Base-by-base conservation (phyloP, 2,888 invertebrate genomes). In the Hypena proboscidalis region DNA sequence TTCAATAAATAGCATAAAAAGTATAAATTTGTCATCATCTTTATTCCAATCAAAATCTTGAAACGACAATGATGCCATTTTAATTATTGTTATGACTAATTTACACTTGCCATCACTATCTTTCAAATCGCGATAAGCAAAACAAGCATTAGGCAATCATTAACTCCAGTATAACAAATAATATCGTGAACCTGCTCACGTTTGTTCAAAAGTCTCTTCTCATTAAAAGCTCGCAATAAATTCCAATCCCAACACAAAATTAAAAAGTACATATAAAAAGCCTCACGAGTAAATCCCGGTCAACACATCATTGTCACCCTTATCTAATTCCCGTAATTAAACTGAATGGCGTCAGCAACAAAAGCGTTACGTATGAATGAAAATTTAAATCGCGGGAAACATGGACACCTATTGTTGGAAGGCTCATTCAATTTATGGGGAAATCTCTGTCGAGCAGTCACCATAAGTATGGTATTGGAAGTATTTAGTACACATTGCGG, bases 401-500 rank as follows among this genome's bases (percentile, higher is more conserved):
- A 78, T 69, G 70, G 65, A 58, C 61, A 57, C 44, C 48, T 40
- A 50, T 62, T 66, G 67, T 66, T 31, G 41, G 38, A 45, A 21
- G 33, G 50, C 56, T 69, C 74, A 72, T 84, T 84, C 83, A 83
- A 84, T 86, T 80, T 74, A 75, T 73, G 76, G 70, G 71, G 77
- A 78, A 87, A 87, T 86, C 88, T 84, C 80, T 32, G 51, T 65
- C 67, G 68, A 58, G 65, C 87, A 87, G 75, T 78, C 89, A 52
- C 66, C 70, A 64, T 83, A 79, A 86, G 83, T 82, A 77, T 75
- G 62, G 78, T 83, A 85, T 81, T 79, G 77, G 52, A 61, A 70
- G 77, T 83, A 82, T 81, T 87, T 84, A 85, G 81, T 63, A 67
- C 40, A 42, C 79, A 73, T 76, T 82, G 87, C 49, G 85, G 87